Conservation (phyloP, 1,140 invertebrate species). For the Teleopsis dalmanni region DNA sequence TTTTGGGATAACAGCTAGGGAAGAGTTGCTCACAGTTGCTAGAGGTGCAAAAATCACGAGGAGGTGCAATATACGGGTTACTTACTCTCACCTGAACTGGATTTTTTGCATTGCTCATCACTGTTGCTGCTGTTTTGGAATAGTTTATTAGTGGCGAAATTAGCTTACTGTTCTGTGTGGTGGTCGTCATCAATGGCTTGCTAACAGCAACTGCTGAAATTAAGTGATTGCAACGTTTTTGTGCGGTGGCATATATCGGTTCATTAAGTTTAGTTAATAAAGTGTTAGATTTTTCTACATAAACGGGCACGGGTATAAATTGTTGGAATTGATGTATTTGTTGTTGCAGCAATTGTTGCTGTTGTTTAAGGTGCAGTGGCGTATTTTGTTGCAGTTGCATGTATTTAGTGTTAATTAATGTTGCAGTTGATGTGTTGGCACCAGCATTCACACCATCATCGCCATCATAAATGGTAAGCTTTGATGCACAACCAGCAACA, state of each 20-base stretch:
- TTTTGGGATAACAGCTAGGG: no score
- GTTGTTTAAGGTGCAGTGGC: constrained; percentile 5
- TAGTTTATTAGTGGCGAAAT: no score
- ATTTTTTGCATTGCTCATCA: no score
- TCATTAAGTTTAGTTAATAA: constrained; percentile 16
- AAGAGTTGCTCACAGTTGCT: no score
- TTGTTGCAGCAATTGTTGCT: constrained; percentile 2
- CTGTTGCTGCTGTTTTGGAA: no score
- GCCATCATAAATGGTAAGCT: constrained; percentile 16
- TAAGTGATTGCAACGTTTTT: constrained; percentile 30
- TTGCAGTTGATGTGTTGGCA: no score
- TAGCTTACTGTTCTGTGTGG: constrained; percentile 15
- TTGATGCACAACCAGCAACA: no score
- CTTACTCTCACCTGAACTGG: no score
- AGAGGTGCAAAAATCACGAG: no score
- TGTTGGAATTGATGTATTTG: neutral
- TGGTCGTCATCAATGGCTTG: constrained; percentile 33
- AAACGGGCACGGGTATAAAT: constrained; percentile 1
- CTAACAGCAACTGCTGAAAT: constrained; percentile 27
- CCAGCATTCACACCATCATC: constrained; percentile 21
- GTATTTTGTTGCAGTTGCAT: constrained; percentile 1
- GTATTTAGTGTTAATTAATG: no score
- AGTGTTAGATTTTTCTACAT: constrained; percentile 9
- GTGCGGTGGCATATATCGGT: constrained; percentile 41
- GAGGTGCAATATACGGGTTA: no score